Conservation (phyloP, 2,113 vertebrate species). For the Coptodon rendalli region DNA sequence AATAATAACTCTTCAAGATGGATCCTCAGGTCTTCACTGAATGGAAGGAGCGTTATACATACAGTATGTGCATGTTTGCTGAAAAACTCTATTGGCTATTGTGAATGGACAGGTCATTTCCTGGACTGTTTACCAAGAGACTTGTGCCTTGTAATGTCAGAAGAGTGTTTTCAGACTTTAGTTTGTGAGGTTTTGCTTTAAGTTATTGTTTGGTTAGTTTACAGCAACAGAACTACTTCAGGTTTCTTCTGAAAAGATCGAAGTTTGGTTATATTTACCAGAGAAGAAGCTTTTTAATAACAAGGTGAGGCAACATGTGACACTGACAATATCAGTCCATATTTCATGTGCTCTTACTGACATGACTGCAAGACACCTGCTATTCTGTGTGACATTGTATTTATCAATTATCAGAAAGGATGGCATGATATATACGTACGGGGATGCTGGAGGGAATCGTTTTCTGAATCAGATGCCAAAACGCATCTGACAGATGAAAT, state of each 20-base stretch:
- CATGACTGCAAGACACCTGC: neutral
- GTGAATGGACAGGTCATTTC: neutral
- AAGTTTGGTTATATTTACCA: neutral
- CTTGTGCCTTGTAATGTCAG: neutral
- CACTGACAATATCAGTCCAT: neutral
- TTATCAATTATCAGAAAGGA: neutral
- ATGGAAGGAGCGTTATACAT: neutral
- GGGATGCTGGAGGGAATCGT: neutral
- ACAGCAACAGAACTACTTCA: neutral
- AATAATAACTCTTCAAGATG: neutral
- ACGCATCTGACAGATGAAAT: neutral
- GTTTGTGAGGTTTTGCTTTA: accelerated
- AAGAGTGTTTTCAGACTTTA: neutral
- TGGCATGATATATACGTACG: neutral
- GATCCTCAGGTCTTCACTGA: neutral
- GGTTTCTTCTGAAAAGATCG: neutral
- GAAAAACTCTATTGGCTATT: neutral
- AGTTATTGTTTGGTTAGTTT: neutral
- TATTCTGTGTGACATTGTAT: neutral
- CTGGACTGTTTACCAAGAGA: neutral
- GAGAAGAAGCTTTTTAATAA: neutral
- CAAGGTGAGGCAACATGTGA: neutral
- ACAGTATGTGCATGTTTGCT: neutral
- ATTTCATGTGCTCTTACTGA: neutral
- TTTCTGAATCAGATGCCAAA: neutral